A percentile compares a stretch with the other conserved stretches of the same genome.
Conservation (phyloP, 1,140 invertebrate species). For the Cydia pomonella region DNA sequence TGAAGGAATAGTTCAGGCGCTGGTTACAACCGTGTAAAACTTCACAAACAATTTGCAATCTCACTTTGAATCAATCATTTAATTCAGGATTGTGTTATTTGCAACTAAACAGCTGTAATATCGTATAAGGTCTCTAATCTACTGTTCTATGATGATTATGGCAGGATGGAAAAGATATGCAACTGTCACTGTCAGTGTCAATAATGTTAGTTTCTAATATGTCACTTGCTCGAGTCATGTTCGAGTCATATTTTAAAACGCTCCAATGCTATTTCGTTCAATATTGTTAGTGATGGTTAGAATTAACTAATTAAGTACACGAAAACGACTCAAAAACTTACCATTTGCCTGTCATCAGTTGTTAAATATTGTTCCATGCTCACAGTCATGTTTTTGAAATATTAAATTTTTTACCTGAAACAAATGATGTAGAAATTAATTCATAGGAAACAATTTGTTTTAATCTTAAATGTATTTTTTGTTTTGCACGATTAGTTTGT, state of each 20-base stretch:
- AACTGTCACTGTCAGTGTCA: neutral
- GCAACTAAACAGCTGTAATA: slow-evolving; percentile 15
- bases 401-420: slow-evolving; percentile 46
- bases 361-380: slow-evolving; percentile 64
- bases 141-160: neutral
- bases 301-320: slow-evolving; percentile 21
- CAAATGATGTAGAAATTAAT: slow-evolving; percentile 35
- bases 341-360: slow-evolving; percentile 63
- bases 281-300: neutral
- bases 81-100: neutral
- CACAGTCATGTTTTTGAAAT: slow-evolving; percentile 56
- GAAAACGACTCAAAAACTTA: slow-evolving; percentile 36
- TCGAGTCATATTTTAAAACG: slow-evolving; percentile 7
- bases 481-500: too few relatives aligned
- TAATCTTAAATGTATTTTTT: too few relatives aligned
- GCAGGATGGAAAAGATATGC: neutral
- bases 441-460: too few relatives aligned
- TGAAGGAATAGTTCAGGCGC: neutral
- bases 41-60: neutral
- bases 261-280: neutral
- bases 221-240: slow-evolving; percentile 22
- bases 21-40: neutral
- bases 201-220: too few relatives aligned
- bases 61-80: neutral
- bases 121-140: neutral